Conservation (phyloP, 2,888 invertebrate species). For the Epirrita christyi region DNA sequence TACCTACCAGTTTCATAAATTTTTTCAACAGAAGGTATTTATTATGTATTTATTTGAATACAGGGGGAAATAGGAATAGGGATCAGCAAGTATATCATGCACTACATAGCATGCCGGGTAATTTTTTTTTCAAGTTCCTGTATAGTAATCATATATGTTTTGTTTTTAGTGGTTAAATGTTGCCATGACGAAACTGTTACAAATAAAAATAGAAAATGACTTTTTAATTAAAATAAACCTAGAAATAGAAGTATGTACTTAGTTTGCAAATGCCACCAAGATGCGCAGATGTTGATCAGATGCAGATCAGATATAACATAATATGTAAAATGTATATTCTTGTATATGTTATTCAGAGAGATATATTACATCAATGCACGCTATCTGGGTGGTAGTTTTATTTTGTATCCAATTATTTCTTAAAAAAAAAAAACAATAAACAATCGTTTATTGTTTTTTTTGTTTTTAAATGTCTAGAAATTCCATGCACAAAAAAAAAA, state of each 20-base stretch:
- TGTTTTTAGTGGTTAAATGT: not conserved
- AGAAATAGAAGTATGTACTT: constrained; percentile 15
- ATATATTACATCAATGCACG: constrained; percentile 21
- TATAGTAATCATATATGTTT: no score
- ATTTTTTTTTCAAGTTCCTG: no score
- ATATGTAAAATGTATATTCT: constrained; percentile 16
- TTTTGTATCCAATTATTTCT: constrained; percentile 19
- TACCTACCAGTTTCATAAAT: no score
- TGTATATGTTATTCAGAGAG: constrained; percentile 10
- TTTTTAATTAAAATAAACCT: constrained; percentile 14
- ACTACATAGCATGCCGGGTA: no score
- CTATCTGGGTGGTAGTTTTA: constrained; percentile 14
- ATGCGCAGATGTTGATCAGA: constrained; percentile 23
- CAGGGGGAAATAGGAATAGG: no score
- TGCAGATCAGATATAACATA: constrained; percentile 13
- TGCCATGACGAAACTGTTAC: constrained; percentile 4
- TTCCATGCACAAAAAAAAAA: no score
- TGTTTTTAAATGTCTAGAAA: no score
- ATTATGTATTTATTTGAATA: no score
- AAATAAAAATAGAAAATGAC: constrained; percentile 5
- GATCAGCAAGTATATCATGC: no score
- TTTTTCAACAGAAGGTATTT: no score
- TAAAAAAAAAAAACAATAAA: constrained; percentile 3
- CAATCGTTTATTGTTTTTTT: no score
- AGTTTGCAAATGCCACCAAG: constrained; percentile 24